These are phyloP conservation scores for Ptyas mucosa DNA, from an alignment of 2,113 vertebrate species.

Conservation along the genomic window DNA sequence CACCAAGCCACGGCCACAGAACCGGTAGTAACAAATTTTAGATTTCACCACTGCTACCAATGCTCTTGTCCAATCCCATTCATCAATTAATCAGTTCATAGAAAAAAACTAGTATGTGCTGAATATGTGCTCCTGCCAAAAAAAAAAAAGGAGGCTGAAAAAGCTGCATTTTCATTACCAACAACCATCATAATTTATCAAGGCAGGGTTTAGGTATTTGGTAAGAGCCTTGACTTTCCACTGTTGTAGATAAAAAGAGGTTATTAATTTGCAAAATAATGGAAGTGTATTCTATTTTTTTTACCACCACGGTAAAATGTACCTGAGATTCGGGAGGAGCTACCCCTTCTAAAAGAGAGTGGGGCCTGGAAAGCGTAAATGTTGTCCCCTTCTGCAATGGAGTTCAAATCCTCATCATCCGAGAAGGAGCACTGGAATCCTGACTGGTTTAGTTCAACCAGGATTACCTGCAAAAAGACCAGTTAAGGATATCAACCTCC, in stretches of 20 bases:
- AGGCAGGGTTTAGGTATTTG: neutral
- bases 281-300: neutral
- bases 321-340: slow-evolving; percentile 72
- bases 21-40: too few species aligned
- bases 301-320: neutral
- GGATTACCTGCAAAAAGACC: slow-evolving; percentile 76
- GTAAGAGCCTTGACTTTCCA: neutral
- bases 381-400: slow-evolving; percentile 75
- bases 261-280: neutral
- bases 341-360: slow-evolving; percentile 51
- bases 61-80: neutral
- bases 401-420: slow-evolving; percentile 82
- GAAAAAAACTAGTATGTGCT: neutral
- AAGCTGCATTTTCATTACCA: neutral
- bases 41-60: too few species aligned
- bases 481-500: neutral
- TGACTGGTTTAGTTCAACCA: slow-evolving; percentile 80
- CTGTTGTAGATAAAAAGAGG: neutral
- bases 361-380: slow-evolving; percentile 88
- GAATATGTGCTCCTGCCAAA: neutral
- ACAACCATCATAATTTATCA: neutral
- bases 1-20: too few species aligned
- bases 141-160: neutral
- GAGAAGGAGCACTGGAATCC: slow-evolving; percentile 87
- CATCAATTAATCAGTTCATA: neutral